Evolutionary conservation across 2,113 vertebrate species (phyloP), one percentile per base, ranked within the genome.

Genomic region (Dasyprocta punctata): DNA sequence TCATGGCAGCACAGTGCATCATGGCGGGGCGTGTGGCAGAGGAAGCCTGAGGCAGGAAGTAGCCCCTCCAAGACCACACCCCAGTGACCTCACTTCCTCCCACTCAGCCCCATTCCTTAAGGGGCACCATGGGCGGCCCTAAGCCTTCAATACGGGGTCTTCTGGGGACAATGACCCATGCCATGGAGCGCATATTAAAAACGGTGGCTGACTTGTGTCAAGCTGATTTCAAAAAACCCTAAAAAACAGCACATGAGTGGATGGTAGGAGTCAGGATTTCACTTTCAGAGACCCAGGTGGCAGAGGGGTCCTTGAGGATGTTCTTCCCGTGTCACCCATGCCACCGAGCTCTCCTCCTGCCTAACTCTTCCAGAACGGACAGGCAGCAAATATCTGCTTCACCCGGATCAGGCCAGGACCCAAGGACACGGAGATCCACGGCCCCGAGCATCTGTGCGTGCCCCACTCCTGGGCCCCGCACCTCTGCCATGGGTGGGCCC

Each of bases 401-500:
- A 24, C 47, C 20, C 49, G 38, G 36, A 41, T 28, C 2, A 38
- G 30, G 5, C 38, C 69, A 63, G 69, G 63, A 52, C 52, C 24
- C 2, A 3, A 7, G 47, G n/a, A 5, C 7, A 10, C 17, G 30
- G 71, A 12, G 14, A 41, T 1, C 0, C 20, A 14, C 0, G 17
- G 1, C 52, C 1, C 4, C 0, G 2, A 16, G 33, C 16, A 11
- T 58, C 19, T 16, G 28, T 2, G 5, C 2, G 49, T 20, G 44
- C 12, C 24, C 3, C 6, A 4, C 41, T n/a, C 58, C 36, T 14
- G 0, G 4, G 2, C 44, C 38, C 0, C 3, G 22, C 5, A 4
- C 22, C 36, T 26, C 36, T n/a, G 3, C 36, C 36, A 10, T 2
- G 11, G 4, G 19, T 4, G 36, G n/a, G 36, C 49, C 49, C 10